A percentile compares a stretch with the other conserved stretches of the same genome.
phyloP scores from a whole-genome alignment of 2,888 invertebrate genomes.

The Cetonia aurata region DNA sequence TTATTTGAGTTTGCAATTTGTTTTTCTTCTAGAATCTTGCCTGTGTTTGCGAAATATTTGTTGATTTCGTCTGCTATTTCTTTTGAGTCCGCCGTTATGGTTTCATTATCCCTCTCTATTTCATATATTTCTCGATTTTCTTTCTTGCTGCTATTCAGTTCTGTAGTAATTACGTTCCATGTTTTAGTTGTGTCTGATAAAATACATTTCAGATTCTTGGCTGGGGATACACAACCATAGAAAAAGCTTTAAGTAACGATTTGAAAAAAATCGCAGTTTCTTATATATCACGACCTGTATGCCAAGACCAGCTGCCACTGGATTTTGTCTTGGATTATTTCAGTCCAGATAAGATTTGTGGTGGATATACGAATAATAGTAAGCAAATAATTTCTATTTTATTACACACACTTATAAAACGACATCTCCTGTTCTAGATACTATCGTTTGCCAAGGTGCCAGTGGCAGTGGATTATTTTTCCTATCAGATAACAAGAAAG shows the following conservation, averaged over 20 bases:
- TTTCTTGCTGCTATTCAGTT: too few species aligned
- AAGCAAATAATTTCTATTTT: neutral
- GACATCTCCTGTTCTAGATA: neutral
- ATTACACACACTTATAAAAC: neutral
- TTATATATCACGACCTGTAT: neutral
- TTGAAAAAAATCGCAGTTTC: neutral
- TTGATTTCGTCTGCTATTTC: too few species aligned
- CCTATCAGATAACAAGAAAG: constrained; percentile 3
- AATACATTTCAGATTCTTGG: constrained; percentile 10
- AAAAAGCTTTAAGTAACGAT: neutral
- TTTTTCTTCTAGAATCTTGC: too few species aligned
- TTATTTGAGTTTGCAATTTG: neutral
- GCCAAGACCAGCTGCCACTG: neutral
- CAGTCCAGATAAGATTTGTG: constrained; percentile 24
- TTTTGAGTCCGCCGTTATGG: too few species aligned
- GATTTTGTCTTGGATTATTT: constrained; percentile 22
- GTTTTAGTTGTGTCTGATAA: too few species aligned
- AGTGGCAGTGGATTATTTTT: constrained; percentile 26
- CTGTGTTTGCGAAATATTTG: too few species aligned
- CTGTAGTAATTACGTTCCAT: too few species aligned
- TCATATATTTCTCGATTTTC: too few species aligned
- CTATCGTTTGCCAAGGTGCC: constrained; percentile 3
- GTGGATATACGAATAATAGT: constrained; percentile 10
- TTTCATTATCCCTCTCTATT: too few species aligned
- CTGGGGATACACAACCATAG: constrained; percentile 15